Evolutionary conservation across 2,113 vertebrate genomes (phyloP).

Genomic region (Lagopus muta): DNA sequence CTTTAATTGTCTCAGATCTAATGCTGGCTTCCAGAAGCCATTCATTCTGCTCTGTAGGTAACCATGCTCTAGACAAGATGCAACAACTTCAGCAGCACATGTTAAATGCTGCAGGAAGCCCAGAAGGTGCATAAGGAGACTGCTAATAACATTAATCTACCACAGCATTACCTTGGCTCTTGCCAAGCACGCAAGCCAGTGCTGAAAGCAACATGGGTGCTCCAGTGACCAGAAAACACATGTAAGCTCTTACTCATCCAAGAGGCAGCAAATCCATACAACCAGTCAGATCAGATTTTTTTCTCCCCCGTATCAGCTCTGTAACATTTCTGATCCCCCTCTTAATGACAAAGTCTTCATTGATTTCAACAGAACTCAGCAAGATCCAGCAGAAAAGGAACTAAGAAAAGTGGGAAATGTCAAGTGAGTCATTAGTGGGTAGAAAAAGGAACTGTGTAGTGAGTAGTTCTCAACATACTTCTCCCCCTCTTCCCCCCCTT

Average conservation of each 20-base stretch:
- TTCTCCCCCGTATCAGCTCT: neutral
- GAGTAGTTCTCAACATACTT: slow-evolving; percentile 29
- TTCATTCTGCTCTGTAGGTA: slow-evolving; percentile 15
- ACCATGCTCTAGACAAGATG: neutral
- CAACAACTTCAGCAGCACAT: neutral
- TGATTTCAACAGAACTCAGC: slow-evolving; percentile 9
- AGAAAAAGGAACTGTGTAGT: neutral
- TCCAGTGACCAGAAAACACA: neutral
- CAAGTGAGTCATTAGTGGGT: slow-evolving; percentile 34
- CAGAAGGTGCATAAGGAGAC: neutral
- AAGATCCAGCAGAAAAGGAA: neutral
- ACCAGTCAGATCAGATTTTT: neutral
- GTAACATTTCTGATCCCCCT: neutral
- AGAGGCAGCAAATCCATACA: slow-evolving; percentile 24
- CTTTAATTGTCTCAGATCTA: slow-evolving; percentile 33
- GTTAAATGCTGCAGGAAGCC: slow-evolving; percentile 9
- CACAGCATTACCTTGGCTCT: neutral
- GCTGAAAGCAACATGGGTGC: neutral
- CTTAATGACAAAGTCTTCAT: neutral
- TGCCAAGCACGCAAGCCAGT: neutral
- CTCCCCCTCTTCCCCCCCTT: neutral
- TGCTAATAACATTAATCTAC: neutral
- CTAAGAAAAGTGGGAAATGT: slow-evolving; percentile 13
- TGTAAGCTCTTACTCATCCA: neutral
- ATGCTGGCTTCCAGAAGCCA: neutral